Base-by-base conservation (phyloP, 2,113 vertebrate species). In the Cairina moschata region DNA sequence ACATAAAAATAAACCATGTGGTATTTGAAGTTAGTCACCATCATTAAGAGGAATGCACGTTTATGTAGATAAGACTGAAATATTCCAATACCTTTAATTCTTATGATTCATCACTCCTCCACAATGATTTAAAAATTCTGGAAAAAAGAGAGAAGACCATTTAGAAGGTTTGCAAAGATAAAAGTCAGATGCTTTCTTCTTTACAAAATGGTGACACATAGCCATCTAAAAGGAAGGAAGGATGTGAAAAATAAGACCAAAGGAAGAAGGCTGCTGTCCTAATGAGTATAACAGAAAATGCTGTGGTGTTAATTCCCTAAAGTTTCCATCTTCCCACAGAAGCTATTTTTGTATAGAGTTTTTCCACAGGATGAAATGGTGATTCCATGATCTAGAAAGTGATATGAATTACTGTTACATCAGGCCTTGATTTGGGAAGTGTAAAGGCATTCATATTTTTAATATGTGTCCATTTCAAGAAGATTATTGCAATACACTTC, bases 201-300 rank as follows among this genome's bases (percentile, higher is more conserved):
- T 60, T 66, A 55, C 40, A 76, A 94, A 79, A 76, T 93, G 74
- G 74, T 82, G 77, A 93, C 83, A 92, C 58, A 26, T 3, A 65
- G 23, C 26, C 92, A 78, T 46, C 36, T 81, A 65, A 91, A 90
- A 89, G 95, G 88, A 95, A 96, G 95, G 93, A 96, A 94, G 92
- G 81, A 96, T 88, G n/a, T 96, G 83, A 93, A 89, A 95, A 96
- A 94, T 52, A 86, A 95, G 87, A 93, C 60, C 71, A 82, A 89
- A 96, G 86, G 88, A 96, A 82, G 83, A 94, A 89, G 77, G 63
- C 52, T 88, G 32, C 63, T 85, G 29, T 40, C 23, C 29, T 93
- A 91, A 94, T 74, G 92, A 88, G 67, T 72, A 22, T 83, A 88
- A 54, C 80, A 91, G 95, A 86, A 62, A 66, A 63, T 62, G 76